Base-by-base conservation (phyloP, 2,888 invertebrate genomes). In the Scaptomyza reducta region DNA sequence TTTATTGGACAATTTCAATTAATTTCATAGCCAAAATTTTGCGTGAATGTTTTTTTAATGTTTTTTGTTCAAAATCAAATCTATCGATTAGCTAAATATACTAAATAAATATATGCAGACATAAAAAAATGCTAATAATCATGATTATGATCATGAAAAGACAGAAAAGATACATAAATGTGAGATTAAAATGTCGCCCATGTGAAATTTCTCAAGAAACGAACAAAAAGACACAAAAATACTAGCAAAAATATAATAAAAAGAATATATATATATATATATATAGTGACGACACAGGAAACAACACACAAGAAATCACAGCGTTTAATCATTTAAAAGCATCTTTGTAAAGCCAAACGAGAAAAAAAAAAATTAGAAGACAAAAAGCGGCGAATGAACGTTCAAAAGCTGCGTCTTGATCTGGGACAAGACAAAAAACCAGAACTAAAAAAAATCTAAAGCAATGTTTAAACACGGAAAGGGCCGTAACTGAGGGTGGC, bases 261-360 rank as follows among this genome's bases (percentile, higher is more conserved):
- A 60, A 51, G 63, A 41, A 60, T 40, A 13, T 35, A 22, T 33
- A 51, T 11, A 16, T 56, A 25, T 27, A 6, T 14, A 31, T 11
- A 18, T 31, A 31, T 33, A 69, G 61, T 66, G 58, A 58, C 63
- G 64, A 77, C 64, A 74, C 74, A 62, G 76, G 62, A 61, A 79
- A 74, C 71, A 29, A 46, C 27, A 40, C 40, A 69, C 71, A 61
- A 77, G 79, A 78, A 78, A 80, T 79, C 80, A 64, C 66, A 73
- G 73, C 82, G 78, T 82, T 85, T 87, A 85, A 85, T 85, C 84
- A 84, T 85, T 87, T 85, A 87, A 87, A 79, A 78, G 85, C 87
- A 87, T 85, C 87, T 84, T 70, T 80, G 78, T 77, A 66, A 66
- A 74, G 67, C 71, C 61, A 65, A 50, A 49, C 33, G 56, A 50